These are phyloP conservation scores for Pectinophora gossypiella DNA, from an alignment of 1,140 invertebrate genomes.

Conservation along the genomic window DNA sequence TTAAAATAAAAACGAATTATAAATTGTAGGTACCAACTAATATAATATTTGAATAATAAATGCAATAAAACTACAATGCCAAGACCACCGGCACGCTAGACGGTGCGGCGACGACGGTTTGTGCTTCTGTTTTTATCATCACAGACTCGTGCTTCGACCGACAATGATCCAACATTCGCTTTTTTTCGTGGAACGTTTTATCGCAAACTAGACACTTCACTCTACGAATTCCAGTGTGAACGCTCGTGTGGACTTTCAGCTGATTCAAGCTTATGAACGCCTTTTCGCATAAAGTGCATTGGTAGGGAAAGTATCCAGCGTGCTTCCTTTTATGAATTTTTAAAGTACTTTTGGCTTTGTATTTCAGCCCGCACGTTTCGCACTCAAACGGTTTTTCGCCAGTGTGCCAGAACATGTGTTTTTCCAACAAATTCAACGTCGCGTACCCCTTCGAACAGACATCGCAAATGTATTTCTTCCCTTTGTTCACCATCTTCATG, in stretches of 20 bases:
- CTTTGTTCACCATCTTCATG: conserved; percentile 22
- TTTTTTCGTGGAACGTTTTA: conserved; percentile 18
- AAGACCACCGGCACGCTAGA: no score
- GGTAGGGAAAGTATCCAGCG: conserved; percentile 30
- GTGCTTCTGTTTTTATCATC: background rate
- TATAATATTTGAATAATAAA: no score
- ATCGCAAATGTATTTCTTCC: conserved; percentile 36
- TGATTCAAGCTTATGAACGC: conserved; percentile 21
- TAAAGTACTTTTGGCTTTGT: conserved; percentile 37
- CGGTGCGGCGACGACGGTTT: no score
- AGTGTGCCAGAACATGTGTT: conserved; percentile 45
- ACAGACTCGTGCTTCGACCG: background rate
- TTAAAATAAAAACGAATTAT: no score
- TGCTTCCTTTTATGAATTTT: conserved; percentile 38
- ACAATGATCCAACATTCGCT: conserved; percentile 16
- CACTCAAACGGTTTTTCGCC: conserved; percentile 37
- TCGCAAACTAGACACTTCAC: conserved; percentile 27
- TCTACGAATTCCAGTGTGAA: conserved; percentile 30
- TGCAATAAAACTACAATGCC: no score
- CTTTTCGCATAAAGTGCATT: conserved; percentile 33
- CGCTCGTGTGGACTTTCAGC: conserved; percentile 28
- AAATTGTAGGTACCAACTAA: no score
- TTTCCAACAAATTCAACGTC: conserved; percentile 19
- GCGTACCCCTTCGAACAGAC: conserved; percentile 40
- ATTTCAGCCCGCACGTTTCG: conserved; percentile 35